Conservation (phyloP, 1,140 invertebrate species). For the Fopius arisanus region DNA sequence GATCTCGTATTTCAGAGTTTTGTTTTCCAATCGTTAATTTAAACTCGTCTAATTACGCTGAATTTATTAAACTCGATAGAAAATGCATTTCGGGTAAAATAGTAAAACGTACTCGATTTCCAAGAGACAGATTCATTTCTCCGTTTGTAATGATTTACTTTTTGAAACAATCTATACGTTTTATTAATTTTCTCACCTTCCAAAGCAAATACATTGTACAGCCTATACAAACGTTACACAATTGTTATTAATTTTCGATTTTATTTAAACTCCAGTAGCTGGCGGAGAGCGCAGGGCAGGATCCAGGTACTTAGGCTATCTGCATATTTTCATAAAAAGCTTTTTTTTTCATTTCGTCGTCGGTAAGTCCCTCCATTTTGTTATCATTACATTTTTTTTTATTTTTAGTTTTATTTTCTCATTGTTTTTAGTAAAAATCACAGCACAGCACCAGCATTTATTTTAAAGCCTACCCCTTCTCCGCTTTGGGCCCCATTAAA, state of each 20-base stretch:
- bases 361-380: conserved; percentile 28
- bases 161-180: conserved; percentile 16
- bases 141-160: conserved; percentile 2
- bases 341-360: conserved; percentile 30
- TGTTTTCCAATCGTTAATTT: conserved; percentile 15
- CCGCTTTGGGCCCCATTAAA: conserved; percentile 52
- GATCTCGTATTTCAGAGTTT: conserved; percentile 1
- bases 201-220: conserved; percentile 57
- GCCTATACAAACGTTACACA: conserved; percentile 55
- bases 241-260: conserved; percentile 31
- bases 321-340: conserved; percentile 56
- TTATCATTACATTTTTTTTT: conserved; percentile 19
- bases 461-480: conserved; percentile 54
- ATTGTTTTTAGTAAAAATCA: conserved; percentile 59
- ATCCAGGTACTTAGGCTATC: conserved; percentile 63
- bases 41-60: background rate
- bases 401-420: conserved; percentile 40
- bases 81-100: conserved; percentile 27
- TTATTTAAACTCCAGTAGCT: conserved; percentile 39
- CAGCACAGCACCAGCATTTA: conserved; percentile 62
- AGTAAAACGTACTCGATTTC: conserved; percentile 30
- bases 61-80: background rate
- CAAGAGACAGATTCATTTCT: conserved; percentile 36
- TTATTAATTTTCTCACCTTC: conserved; percentile 39
- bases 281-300: conserved; percentile 54